Evolutionary conservation across 2,888 invertebrate species (phyloP), one percentile per base, ranked within the genome.

Genomic region (Acheta domesticus): DNA sequence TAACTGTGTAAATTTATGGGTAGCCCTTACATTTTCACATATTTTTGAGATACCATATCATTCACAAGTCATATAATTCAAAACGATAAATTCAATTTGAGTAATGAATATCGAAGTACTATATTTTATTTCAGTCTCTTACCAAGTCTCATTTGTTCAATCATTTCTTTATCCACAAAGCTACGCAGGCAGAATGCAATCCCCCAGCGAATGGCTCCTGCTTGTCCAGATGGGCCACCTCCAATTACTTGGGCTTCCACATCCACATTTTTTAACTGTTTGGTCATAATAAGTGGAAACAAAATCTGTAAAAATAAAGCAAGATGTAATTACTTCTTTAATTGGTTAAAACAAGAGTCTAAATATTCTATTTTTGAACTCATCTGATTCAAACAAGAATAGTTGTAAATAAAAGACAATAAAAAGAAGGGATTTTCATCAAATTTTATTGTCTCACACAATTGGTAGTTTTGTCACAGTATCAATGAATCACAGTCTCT

Each of bases 141-240:
- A 94, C 94, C 96, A 82, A 97, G 86, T 88, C 96, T 91, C 96
- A 98, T 95, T 85, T 91, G 91, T 86, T 96, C 94, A 79, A 93
- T 87, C 88, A 91, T 92, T 21, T 92, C 91, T 81, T 89, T 86
- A 83, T 94, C 93, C 21, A 97, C 92, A 88, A 97, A 96, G 86
- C 94, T 93, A 79, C 93, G 90, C 79, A 98, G 88, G 48, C 93
- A 92, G 90, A 91, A 91, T n/a, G 97, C 90, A 80, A 98, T 92
- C 48, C 94, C 97, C 91, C 93, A 94, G 81, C 98, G 91, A 80
- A 98, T 90, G 78, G 96, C 96, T 74, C 96, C 96, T n/a, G 97
- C 91, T 87, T 96, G 94, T 0, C 94, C 93, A 20, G 93, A 91
- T 62, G 90, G 88, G 16, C 96, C 96, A 73, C 94, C 94, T 73